These are phyloP conservation scores for Pygocentrus nattereri DNA, from an alignment of 2,797 vertebrate genomes.

Conservation along the genomic window DNA sequence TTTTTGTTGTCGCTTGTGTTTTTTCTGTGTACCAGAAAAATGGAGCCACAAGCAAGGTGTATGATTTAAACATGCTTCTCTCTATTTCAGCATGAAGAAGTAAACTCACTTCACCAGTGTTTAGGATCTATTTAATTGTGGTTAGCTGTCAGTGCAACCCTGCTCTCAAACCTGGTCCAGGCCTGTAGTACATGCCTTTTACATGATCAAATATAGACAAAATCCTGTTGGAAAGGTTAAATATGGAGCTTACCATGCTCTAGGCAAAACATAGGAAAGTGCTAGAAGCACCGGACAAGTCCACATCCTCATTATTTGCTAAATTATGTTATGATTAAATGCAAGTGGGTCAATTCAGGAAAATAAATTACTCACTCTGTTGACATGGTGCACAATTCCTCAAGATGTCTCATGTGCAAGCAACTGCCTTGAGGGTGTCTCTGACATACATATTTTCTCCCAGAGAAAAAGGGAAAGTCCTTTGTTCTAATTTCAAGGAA, in stretches of 20 bases:
- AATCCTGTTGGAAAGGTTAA: constrained; percentile 18
- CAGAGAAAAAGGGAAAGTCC: constrained; percentile 33
- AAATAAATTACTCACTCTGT: constrained; percentile 55
- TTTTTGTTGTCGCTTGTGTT: too few species aligned
- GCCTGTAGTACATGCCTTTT: neutral
- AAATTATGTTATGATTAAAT: constrained; percentile 47
- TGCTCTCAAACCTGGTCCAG: neutral
- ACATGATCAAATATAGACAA: constrained; percentile 35
- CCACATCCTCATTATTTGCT: constrained; percentile 52
- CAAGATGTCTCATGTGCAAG: constrained; percentile 56
- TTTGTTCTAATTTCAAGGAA: constrained; percentile 45
- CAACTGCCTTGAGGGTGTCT: constrained; percentile 44
- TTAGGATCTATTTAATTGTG: neutral
- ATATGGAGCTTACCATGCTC: constrained; percentile 7
- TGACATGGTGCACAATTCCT: constrained; percentile 55
- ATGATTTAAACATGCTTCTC: neutral
- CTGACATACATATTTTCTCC: constrained; percentile 55
- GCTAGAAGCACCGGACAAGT: constrained; percentile 23
- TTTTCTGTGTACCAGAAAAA: neutral
- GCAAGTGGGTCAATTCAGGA: constrained; percentile 55
- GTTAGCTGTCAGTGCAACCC: neutral
- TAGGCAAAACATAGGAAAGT: constrained; percentile 24
- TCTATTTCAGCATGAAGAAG: neutral
- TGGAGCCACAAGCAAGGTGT: neutral
- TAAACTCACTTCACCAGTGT: neutral